These are phyloP conservation scores for Mus caroli DNA, from an alignment of 2,797 vertebrate species.

Conservation along the genomic window DNA sequence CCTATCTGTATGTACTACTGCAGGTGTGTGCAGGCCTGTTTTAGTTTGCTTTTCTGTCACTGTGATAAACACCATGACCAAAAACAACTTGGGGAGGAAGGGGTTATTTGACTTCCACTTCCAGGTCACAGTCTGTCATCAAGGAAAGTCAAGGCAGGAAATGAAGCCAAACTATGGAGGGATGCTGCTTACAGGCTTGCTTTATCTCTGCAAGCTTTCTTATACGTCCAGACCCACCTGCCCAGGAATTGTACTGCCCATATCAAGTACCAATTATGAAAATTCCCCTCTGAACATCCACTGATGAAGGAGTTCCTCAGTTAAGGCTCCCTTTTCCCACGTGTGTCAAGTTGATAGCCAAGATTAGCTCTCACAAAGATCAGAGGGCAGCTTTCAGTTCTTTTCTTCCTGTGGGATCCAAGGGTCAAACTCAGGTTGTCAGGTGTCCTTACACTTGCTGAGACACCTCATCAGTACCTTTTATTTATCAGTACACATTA, in stretches of 20 bases:
- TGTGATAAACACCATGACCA: neutral
- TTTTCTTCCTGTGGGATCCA: neutral
- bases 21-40: neutral
- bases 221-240: no score
- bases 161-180: neutral
- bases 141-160: neutral
- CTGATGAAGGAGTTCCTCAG: neutral
- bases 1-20: neutral
- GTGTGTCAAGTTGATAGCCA: neutral
- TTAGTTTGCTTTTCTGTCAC: neutral
- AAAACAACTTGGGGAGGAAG: neutral
- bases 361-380: neutral
- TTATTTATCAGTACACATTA: neutral
- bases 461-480: neutral
- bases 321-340: neutral
- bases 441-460: no score
- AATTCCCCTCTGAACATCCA: neutral
- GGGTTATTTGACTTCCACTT: neutral
- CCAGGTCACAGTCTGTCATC: no score
- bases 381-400: neutral
- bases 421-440: neutral
- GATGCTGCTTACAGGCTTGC: neutral
- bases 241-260: neutral
- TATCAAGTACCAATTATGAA: no score
- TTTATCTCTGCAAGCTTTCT: neutral